Evolutionary conservation across 2,113 vertebrate species (phyloP), one percentile per base, ranked within the genome.

Genomic region (Hoplias malabaricus): DNA sequence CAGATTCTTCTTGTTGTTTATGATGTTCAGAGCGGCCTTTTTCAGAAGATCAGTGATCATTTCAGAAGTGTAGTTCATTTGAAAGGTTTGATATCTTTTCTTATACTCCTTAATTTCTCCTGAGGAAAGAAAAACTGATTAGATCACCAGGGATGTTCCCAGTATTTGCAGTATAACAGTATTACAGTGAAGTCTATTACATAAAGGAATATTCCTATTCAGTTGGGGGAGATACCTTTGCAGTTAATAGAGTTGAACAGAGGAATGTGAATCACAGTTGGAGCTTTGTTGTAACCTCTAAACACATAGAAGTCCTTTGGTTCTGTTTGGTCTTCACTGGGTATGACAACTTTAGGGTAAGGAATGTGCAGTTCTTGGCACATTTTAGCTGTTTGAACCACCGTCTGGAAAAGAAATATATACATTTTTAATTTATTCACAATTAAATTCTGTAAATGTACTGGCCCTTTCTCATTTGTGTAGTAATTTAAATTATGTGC

Each of bases 231-330:
- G 29, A 67, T 72, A 57, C 81, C 77, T 82, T 50, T 62, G 40
- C 81, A 83, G 77, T 83, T 83, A 40, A 42, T 53, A 0, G 8
- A 8, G 59, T 83, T 83, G 61, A 83, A 82, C 2, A 82, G 72
- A 33, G 81, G 81, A 0, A 81, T 77, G 79, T 81, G 79, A 9
- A 82, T 82, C 48, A 83, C 77, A 4, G 77, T 80, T 25, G 81
- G 81, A 33, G 14, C 8, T 2, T 68, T n/a, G 25, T 6, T 10
- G 11, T 66, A 0, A 6, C 61, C 61, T 36, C 40, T 25, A n/a
- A 83, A 83, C 31, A 79, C 81, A 27, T 77, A 83, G 43, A 83
- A 79, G 68, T 75, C 67, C 10, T 72, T 59, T 14, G 77, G 67
- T 23, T 66, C 36, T 1, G 11, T 0, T 1, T 0, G 0, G 1